Conservation (phyloP, 2,888 invertebrate genomes). For the Luperina nickerlii region DNA sequence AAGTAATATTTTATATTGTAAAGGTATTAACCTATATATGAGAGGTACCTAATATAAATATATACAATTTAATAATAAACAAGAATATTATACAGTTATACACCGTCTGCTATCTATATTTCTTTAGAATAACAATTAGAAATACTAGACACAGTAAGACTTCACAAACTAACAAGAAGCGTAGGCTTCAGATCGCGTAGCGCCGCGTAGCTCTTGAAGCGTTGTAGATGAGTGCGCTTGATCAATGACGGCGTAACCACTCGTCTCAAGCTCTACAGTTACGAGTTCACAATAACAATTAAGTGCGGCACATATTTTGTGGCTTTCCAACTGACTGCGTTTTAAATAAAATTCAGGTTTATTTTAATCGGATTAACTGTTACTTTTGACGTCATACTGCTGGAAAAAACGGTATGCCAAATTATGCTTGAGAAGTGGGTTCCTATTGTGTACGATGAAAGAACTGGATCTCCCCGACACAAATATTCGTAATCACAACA, state of each 20-base stretch:
- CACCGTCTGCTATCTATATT: slow-evolving; percentile 3
- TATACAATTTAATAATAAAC: not conserved
- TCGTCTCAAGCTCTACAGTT: slow-evolving; percentile 61
- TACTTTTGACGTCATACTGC: slow-evolving; percentile 79
- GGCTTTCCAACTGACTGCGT: slow-evolving; percentile 74
- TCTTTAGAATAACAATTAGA: slow-evolving; percentile 13
- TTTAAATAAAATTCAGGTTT: slow-evolving; percentile 78
- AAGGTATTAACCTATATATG: not conserved
- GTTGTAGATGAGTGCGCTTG: slow-evolving; percentile 66
- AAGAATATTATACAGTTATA: slow-evolving; percentile 4
- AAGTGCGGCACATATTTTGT: slow-evolving; percentile 73
- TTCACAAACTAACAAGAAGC: slow-evolving; percentile 31
- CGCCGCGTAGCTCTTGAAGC: slow-evolving; percentile 72
- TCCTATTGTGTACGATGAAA: slow-evolving; percentile 82
- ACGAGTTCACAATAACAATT: slow-evolving; percentile 69
- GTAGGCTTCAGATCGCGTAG: slow-evolving; percentile 70
- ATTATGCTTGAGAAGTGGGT: slow-evolving; percentile 88
- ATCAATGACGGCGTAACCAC: slow-evolving; percentile 64
- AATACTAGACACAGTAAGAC: slow-evolving; percentile 12
- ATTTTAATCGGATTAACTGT: slow-evolving; percentile 84
- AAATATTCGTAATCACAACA: slow-evolving; percentile 60
- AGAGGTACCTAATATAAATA: not conserved
- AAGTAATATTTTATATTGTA: slow-evolving; percentile 1
- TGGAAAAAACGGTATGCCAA: slow-evolving; percentile 87
- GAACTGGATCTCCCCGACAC: slow-evolving; percentile 72